A percentile compares a stretch with the other conserved stretches of the same genome.
Evolutionary conservation across 2,888 invertebrate genomes (phyloP).

Genomic region (Carabus problematicus): DNA sequence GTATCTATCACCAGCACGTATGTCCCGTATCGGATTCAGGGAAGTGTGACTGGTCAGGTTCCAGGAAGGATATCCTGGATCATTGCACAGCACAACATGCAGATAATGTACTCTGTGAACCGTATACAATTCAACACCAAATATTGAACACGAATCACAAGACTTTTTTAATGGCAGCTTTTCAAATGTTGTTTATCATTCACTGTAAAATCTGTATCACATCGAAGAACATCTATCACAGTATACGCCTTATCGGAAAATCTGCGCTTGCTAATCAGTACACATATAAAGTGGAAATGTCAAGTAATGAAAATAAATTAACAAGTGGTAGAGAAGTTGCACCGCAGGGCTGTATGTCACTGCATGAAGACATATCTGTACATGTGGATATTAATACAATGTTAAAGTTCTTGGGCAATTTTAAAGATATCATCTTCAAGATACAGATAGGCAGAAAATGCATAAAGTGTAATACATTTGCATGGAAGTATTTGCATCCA

Average conservation of each 20-base stretch:
- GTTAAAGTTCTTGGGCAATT: not conserved
- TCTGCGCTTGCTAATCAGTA: not conserved
- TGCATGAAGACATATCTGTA: not conserved
- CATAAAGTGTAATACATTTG: not conserved
- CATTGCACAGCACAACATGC: slow-evolving; percentile 10
- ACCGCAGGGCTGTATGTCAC: not conserved
- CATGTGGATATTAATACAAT: not conserved
- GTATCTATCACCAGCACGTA: not conserved
- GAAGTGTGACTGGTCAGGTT: slow-evolving; percentile 2
- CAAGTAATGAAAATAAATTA: not conserved
- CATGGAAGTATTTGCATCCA: no score
- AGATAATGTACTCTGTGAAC: not conserved
- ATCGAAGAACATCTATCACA: not conserved
- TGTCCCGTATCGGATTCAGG: not conserved
- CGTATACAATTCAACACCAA: not conserved
- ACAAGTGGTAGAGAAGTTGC: not conserved
- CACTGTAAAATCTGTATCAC: not conserved
- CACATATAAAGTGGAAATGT: slow-evolving; percentile 1
- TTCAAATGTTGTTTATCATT: slow-evolving; percentile 8
- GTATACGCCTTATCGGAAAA: not conserved
- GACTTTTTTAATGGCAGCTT: not conserved
- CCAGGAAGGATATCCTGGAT: not conserved
- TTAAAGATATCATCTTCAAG: not conserved
- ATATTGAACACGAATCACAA: not conserved
- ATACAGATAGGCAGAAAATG: not conserved